Evolutionary conservation across 2,888 invertebrate species (phyloP), one percentile per base, ranked within the genome.

Genomic region (Tuberolachnus salignus): DNA sequence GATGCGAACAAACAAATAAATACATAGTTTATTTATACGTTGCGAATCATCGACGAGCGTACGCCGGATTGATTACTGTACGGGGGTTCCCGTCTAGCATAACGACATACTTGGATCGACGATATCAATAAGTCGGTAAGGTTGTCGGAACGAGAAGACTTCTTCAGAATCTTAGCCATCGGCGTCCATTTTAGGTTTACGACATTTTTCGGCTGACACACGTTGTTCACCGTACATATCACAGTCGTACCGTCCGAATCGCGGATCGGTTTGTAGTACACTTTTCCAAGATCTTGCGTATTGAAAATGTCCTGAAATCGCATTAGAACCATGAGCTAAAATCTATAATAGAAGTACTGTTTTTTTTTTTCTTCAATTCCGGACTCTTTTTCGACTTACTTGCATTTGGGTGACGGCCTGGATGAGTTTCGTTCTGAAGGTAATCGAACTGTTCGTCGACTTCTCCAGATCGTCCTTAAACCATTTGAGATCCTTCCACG

Each of bases 401-500:
- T 91, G 91, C 94, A 98, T 94, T 84, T 97, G 94, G 23, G 93
- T 91, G 1, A 95, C 94, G 0, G 98, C 97, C 70, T 96, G 93
- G 0, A 98, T 88, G 3, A 98, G 88, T 86, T 97, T 97, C 82
- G 94, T 91, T 80, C 97, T 89, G 86, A 97, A 96, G 82, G 89
- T 88, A 55, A 93, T 91, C 1, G 95, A 94, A 0, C 96, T 95
- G 16, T 93, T 94, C 1, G 94, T 90, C 85, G 94, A 94, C 84
- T 95, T 94, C 85, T 97, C 97, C 94, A 98, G 95, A 84, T 97
- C 97, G 34, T 93, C 91, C n/a, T 94, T 90, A 1, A 98, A 87
- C 3, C 92, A 90, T 84, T 96, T 97, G 10, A 96, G 94, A 85
- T 98, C 97, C 83, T 97, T 96, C 98, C 98, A 98, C 0, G 95